These are phyloP conservation scores for Tetraodon nigroviridis DNA, from an alignment of 2,113 vertebrate species.

Conservation along the genomic window DNA sequence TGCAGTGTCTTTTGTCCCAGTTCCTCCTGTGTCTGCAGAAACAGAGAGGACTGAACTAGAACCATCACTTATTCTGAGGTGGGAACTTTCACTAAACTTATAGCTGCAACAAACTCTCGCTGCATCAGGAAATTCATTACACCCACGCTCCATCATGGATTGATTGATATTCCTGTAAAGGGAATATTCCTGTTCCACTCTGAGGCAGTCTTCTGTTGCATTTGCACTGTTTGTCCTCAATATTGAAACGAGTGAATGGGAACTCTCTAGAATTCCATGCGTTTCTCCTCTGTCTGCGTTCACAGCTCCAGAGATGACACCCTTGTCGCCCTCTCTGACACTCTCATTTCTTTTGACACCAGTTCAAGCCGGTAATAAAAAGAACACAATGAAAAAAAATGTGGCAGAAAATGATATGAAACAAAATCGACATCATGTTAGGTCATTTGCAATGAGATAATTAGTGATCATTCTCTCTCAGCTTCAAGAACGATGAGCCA, in stretches of 20 bases:
- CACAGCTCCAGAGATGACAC: conserved; percentile 41
- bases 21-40: neutral
- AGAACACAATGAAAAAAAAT: conserved; percentile 7
- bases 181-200: neutral
- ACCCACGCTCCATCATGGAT: too few species aligned
- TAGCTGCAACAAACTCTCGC: neutral
- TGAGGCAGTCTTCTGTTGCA: too few species aligned
- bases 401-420: neutral
- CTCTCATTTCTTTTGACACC: conserved; percentile 46
- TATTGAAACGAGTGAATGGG: neutral
- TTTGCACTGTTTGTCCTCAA: too few species aligned
- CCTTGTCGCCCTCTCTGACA: conserved; percentile 41
- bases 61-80: conserved; percentile 36
- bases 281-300: conserved; percentile 27
- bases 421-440: neutral
- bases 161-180: too few species aligned
- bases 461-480: conserved; percentile 26
- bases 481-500: conserved; percentile 37
- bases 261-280: conserved; percentile 4
- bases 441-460: conserved; percentile 27
- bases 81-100: conserved; percentile 4
- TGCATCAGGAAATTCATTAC: neutral
- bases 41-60: conserved; percentile 18
- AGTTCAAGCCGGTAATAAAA: conserved; percentile 56
- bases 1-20: neutral